These are phyloP conservation scores for Chirona hameri DNA, from an alignment of 2,888 invertebrate genomes.

Conservation along the genomic window DNA sequence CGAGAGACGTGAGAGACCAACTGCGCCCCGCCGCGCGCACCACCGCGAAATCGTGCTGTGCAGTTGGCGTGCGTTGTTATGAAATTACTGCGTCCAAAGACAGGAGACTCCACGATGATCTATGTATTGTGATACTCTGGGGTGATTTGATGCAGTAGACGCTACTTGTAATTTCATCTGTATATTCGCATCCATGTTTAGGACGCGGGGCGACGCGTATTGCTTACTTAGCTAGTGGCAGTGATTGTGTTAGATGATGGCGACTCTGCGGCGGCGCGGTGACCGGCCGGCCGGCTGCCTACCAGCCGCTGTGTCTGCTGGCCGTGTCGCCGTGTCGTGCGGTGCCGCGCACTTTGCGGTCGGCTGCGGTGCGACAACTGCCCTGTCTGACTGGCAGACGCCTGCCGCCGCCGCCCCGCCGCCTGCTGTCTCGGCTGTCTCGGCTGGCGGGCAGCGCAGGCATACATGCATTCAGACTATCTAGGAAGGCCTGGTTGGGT, in stretches of 20 bases:
- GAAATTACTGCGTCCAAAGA: slow-evolving; percentile 29
- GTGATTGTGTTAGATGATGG: not conserved
- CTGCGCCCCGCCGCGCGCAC: not conserved
- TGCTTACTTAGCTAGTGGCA: not conserved
- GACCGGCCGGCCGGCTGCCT: too few species aligned
- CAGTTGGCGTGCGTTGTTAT: not conserved
- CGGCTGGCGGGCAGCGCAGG: too few species aligned
- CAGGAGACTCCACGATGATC: not conserved
- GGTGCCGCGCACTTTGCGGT: too few species aligned
- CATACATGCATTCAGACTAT: too few species aligned
- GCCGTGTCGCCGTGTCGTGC: too few species aligned
- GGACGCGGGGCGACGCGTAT: not conserved
- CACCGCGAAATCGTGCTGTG: not conserved
- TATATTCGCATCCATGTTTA: not conserved
- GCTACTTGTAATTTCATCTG: not conserved
- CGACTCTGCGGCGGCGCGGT: not conserved
- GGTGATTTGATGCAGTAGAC: slow-evolving; percentile 9
- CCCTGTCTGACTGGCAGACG: too few species aligned
- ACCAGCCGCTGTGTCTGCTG: too few species aligned
- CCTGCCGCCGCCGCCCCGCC: too few species aligned
- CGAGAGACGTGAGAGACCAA: not conserved
- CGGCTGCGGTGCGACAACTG: too few species aligned
- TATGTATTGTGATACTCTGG: slow-evolving; percentile 30
- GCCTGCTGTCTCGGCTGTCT: too few species aligned
- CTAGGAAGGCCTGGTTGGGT: too few species aligned